These are phyloP conservation scores for Anser brachyrhynchus DNA, from an alignment of 2,113 vertebrate species.

Conservation along the genomic window DNA sequence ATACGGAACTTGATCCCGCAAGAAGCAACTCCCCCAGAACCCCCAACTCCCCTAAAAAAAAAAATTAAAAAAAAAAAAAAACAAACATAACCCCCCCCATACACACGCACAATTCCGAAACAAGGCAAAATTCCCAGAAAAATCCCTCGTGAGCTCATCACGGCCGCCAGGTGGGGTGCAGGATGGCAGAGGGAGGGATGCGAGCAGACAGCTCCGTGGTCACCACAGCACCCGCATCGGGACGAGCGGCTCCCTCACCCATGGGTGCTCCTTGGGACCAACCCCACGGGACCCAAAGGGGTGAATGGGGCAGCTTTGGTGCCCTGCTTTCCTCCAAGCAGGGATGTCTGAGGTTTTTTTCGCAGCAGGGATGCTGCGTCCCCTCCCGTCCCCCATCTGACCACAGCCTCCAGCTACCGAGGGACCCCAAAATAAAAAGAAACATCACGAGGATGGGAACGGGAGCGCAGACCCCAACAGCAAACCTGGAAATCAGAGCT, in stretches of 20 bases:
- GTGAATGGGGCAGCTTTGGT: not conserved
- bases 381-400: rapidly evolving
- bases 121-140: not conserved
- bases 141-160: not conserved
- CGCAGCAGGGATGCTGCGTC: not conserved
- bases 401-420: not conserved
- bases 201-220: not conserved
- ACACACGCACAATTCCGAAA: not conserved
- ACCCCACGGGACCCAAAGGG: not conserved
- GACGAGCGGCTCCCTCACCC: not conserved
- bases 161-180: not conserved
- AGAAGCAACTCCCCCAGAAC: not conserved
- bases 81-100: not conserved
- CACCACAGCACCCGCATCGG: not conserved
- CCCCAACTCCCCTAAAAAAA: not conserved
- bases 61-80: too few species aligned
- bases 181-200: not conserved
- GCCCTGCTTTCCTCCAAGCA: not conserved
- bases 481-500: not conserved
- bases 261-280: not conserved
- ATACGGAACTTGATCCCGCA: not conserved
- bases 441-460: not conserved
- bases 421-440: not conserved
- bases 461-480: not conserved
- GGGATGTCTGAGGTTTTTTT: not conserved